Percentiles rank a stretch among this genome's conserved stretches.
These are phyloP conservation scores for Cheirogaleus medius DNA, from an alignment of 2,113 vertebrate genomes.

Conservation along the genomic window DNA sequence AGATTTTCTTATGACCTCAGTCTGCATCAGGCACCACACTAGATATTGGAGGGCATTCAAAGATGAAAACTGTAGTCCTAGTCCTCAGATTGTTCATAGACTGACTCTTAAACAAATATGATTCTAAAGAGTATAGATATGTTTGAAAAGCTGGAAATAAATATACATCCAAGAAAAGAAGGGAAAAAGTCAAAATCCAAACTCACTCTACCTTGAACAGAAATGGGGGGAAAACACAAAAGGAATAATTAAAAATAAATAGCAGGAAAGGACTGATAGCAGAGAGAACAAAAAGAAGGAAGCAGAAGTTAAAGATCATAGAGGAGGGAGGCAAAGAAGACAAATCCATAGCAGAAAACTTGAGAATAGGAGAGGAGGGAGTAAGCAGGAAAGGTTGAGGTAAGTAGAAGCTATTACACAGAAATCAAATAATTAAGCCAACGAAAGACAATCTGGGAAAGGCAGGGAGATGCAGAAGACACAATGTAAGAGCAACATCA, in stretches of 20 bases:
- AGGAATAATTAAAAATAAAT: neutral
- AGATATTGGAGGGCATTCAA: neutral
- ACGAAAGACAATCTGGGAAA: neutral
- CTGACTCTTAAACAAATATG: neutral
- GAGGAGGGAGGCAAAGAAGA: neutral
- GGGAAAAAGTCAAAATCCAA: neutral
- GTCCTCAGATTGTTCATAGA: neutral
- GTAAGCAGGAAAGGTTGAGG: neutral
- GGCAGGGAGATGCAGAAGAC: neutral
- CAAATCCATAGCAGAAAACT: neutral
- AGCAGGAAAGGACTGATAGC: neutral
- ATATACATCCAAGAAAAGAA: neutral
- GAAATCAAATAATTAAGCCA: neutral
- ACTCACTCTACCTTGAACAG: neutral
- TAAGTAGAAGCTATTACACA: fast-evolving
- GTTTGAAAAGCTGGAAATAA: neutral
- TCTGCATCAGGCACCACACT: neutral
- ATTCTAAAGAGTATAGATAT: neutral
- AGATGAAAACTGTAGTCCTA: neutral
- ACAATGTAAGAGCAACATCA: neutral
- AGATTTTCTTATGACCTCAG: neutral
- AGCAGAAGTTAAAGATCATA: neutral
- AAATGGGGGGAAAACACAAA: neutral
- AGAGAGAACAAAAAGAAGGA: neutral
- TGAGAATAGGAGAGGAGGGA: neutral